Base-by-base conservation (phyloP, 1,140 invertebrate genomes). In the Drosophila arawakana region DNA sequence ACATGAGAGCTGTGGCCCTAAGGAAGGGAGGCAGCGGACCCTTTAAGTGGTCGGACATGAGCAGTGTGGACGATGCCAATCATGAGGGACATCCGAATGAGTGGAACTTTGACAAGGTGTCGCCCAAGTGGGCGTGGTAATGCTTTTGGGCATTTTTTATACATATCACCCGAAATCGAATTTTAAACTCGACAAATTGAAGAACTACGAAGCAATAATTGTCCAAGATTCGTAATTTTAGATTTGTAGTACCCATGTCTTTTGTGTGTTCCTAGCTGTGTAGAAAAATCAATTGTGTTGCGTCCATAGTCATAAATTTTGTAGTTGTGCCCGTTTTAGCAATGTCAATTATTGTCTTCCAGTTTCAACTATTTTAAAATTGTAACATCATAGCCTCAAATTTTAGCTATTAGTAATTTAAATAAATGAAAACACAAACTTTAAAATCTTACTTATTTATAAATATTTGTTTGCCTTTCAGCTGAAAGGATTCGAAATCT, bases 51-150 rank as follows among this genome's bases (percentile, higher is more conserved):
- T 95, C 95, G 11, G 93, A 94, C 47, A 95, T 94, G 25, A 94
- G 93, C 73, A 91, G 93, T 6, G 93, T 94, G 3, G 84, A 67
- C 39, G 74, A 60, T 30, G 74, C 37, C 13, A 78, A 76, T 35
- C 97, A 97, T 75, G 80, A 94, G 73, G 97, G 97, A 6, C 96
- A 97, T 57, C 97, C 97, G 0, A 95, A 97, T 81, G 76, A 94
- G 30, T 97, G 96, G 93, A 92, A 96, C 57, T 98, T 97, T 89
- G 91, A 94, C 10, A 94, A 94, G 46, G 89, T 94, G 11, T 90
- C 83, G 18, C 93, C 94, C 4, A 61, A 76, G 37, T 95, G 94
- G 94, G 92, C 93, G 58, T 95, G 94, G 94, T 66, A 55, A 39
- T 21, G 11, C 10, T 25, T 50, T 35, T 30, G 39, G 15, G 46